Base-by-base conservation (phyloP, 2,797 vertebrate genomes). In the Carduelis carduelis region DNA sequence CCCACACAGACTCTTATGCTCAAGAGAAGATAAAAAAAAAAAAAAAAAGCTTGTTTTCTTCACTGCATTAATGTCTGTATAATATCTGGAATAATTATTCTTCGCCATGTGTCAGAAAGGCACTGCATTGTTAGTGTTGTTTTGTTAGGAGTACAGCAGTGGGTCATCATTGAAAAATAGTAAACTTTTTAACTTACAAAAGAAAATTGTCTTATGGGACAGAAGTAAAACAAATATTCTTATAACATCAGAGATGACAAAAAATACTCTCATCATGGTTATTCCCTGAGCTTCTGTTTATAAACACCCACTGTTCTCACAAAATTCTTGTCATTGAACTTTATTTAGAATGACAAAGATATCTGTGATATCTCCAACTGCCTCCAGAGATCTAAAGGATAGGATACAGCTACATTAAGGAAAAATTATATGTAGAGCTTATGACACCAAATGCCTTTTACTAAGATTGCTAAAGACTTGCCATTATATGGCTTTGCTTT, bases 271-370 rank as follows among this genome's bases (percentile, higher is more conserved):
- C 63, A 37, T 32, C 35, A 71, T 26, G 32, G 37, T 77, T 89
- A 59, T 69, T 85, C 69, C 30, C 60, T 46, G 34, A 78, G 23
- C 32, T 77, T 92, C 71, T 86, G 50, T 72, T 93, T 81, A 57
- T 75, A 81, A 90, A 66, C 30, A 86, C 11, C 11, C 41, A 65
- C 56, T 47, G 20, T 64, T 87, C 32, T 87, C 50, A 85, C 50
- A 75, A 87, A 90, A 93, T 64, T 69, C 39, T 60, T 93, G 79
- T 61, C 59, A 71, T 68, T 77, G 66, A 94, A 86, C 44, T 93
- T 89, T 79, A 81, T 87, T 88, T 53, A 82, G 61, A 95, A 93
- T 75, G 69, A 87, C 72, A 93, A 52, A 82, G 23, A 44, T 78
- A 83, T 44, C 65, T 78, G 49, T 91, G 65, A 93, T 77, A 74